These are phyloP conservation scores for Pomacea maculata DNA, from an alignment of 1,140 invertebrate genomes.

Conservation along the genomic window DNA sequence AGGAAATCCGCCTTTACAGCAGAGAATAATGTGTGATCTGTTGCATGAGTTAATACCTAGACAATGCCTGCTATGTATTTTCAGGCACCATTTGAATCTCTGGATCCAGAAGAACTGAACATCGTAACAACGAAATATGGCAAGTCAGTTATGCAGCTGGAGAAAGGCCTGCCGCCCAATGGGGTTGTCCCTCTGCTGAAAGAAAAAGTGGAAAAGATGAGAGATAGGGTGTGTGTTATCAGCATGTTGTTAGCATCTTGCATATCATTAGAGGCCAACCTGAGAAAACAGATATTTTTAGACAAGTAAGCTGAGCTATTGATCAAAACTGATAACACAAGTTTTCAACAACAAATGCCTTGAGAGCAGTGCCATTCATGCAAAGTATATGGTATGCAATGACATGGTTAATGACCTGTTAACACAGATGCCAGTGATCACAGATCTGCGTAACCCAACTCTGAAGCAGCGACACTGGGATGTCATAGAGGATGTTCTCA, in stretches of 20 bases:
- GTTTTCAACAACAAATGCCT: too few relatives aligned
- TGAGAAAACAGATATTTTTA: too few relatives aligned
- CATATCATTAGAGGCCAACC: too few relatives aligned
- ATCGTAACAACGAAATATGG: constrained; percentile 74
- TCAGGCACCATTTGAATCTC: constrained; percentile 70
- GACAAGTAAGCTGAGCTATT: too few relatives aligned
- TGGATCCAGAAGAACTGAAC: constrained; percentile 78
- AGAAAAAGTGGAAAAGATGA: constrained; percentile 63
- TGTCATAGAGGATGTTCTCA: constrained; percentile 59
- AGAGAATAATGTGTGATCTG: too few relatives aligned
- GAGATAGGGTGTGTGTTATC: constrained; percentile 58
- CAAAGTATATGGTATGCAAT: too few relatives aligned
- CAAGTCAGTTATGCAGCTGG: constrained; percentile 79
- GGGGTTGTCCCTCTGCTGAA: constrained; percentile 63
- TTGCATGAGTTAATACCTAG: too few relatives aligned
- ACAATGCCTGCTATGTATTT: too few relatives aligned
- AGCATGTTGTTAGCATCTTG: background rate
- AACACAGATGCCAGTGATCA: constrained; percentile 67
- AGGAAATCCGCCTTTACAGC: too few relatives aligned
- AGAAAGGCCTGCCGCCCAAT: constrained; percentile 73
- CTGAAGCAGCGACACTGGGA: constrained; percentile 65
- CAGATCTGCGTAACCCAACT: constrained; percentile 63
- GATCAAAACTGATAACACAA: too few relatives aligned
- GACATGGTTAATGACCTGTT: too few relatives aligned
- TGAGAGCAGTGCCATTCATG: too few relatives aligned